phyloP scores from a whole-genome alignment of 1,140 invertebrate species.

The Hyposmocoma kahamanoa region DNA sequence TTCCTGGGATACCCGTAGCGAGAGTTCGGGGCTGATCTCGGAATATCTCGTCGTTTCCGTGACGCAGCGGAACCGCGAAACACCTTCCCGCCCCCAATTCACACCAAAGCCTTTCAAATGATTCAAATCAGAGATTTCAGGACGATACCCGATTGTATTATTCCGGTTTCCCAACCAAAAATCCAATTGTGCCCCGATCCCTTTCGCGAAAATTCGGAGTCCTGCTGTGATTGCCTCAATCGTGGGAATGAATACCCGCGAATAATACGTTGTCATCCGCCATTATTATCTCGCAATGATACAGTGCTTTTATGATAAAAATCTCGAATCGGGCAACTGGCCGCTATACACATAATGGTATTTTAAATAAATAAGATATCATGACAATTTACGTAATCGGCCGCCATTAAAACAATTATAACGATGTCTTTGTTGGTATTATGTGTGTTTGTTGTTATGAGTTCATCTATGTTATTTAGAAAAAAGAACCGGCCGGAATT shows the following conservation, averaged over 20 bases:
- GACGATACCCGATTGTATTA: constrained; percentile 70
- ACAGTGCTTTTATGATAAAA: constrained; percentile 68
- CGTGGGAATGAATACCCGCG: constrained; percentile 59
- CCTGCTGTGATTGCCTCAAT: constrained; percentile 67
- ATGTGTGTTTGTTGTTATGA: too few species aligned
- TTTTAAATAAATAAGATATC: constrained; percentile 64
- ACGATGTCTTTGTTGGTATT: constrained; percentile 2
- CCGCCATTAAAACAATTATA: constrained; percentile 55
- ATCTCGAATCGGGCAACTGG: constrained; percentile 52
- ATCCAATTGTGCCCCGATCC: constrained; percentile 68
- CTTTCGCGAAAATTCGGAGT: constrained; percentile 62
- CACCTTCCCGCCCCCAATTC: constrained; percentile 54
- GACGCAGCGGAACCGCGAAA: constrained; percentile 41
- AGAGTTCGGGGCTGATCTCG: background rate
- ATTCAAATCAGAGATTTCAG: constrained; percentile 72
- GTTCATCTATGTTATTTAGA: too few species aligned
- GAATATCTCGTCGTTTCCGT: constrained; percentile 10
- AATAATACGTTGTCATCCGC: constrained; percentile 71
- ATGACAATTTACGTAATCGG: constrained; percentile 42
- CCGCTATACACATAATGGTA: constrained; percentile 38
- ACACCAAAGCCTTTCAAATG: constrained; percentile 56
- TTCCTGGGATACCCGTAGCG: too few species aligned
- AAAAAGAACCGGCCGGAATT: constrained; percentile 16
- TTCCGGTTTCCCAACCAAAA: constrained; percentile 71
- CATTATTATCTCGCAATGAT: constrained; percentile 73